These are phyloP conservation scores for Buathra laborator DNA, from an alignment of 2,888 invertebrate genomes.

Conservation along the genomic window DNA sequence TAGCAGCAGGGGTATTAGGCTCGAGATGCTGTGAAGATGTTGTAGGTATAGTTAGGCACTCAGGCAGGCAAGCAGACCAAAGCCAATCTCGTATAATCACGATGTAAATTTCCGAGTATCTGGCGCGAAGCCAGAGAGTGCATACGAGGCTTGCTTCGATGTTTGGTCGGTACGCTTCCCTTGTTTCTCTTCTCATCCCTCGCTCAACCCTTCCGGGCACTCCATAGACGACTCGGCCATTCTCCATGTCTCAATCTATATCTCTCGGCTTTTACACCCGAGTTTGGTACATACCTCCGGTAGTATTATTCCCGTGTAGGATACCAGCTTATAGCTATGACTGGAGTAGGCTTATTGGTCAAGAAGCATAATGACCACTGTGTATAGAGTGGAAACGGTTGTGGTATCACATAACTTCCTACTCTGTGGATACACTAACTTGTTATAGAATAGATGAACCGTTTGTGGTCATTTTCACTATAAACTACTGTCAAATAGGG, in stretches of 20 bases:
- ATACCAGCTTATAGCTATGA: background rate
- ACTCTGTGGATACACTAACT: background rate
- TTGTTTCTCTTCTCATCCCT: slow-evolving; percentile 22
- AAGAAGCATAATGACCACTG: slow-evolving; percentile 1
- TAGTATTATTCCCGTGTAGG: background rate
- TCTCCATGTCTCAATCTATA: background rate
- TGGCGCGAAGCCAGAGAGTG: slow-evolving; percentile 55
- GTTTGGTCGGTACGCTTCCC: background rate
- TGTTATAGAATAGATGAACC: background rate
- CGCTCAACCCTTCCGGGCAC: slow-evolving; percentile 1
- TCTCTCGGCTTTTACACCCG: background rate
- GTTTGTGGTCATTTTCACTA: too few relatives aligned
- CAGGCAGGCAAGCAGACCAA: slow-evolving; percentile 18
- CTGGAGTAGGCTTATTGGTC: background rate
- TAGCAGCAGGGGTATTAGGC: background rate
- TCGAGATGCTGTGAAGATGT: too few relatives aligned
- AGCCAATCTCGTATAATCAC: slow-evolving; percentile 69
- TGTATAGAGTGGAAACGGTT: background rate
- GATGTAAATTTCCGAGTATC: slow-evolving; percentile 68
- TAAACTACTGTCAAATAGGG: too few relatives aligned
- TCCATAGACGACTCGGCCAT: background rate
- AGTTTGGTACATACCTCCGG: slow-evolving; percentile 14
- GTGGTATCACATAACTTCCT: background rate
- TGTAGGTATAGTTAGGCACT: background rate
- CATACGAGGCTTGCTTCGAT: slow-evolving; percentile 2